A percentile compares a stretch with the other conserved stretches of the same genome.
Conservation (phyloP, 2,113 vertebrate species). For the Lagenorhynchus albirostris region DNA sequence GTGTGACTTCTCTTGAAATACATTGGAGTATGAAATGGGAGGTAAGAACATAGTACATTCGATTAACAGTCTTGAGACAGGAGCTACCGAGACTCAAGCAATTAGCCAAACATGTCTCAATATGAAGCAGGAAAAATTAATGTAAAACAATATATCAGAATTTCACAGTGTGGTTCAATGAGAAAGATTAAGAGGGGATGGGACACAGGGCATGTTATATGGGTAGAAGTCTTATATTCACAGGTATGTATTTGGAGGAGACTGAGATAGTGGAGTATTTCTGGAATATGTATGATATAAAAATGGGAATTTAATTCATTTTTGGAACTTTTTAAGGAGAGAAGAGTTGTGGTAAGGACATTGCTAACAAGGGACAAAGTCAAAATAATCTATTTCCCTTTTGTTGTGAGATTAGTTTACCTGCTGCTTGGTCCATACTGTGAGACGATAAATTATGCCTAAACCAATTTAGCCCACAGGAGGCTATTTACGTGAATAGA, state of each 20-base stretch:
- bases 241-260: fast-evolving
- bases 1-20: neutral
- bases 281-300: neutral
- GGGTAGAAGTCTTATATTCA: too few species aligned
- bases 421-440: neutral
- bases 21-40: neutral
- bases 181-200: neutral
- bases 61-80: too few species aligned
- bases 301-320: neutral
- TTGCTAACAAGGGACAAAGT: neutral
- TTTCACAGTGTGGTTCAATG: neutral
- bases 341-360: neutral
- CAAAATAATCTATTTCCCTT: neutral
- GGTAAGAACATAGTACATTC: neutral
- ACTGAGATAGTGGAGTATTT: neutral
- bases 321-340: neutral
- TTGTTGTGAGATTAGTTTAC: neutral
- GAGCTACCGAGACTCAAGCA: neutral
- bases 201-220: fast-evolving
- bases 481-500: neutral
- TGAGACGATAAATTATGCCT: neutral
- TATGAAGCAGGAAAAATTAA: neutral
- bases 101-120: neutral
- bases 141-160: neutral
- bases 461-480: neutral